Evolutionary conservation across 1,140 invertebrate species (phyloP), one percentile per base, ranked within the genome.

Genomic region (Radopholus similis): DNA sequence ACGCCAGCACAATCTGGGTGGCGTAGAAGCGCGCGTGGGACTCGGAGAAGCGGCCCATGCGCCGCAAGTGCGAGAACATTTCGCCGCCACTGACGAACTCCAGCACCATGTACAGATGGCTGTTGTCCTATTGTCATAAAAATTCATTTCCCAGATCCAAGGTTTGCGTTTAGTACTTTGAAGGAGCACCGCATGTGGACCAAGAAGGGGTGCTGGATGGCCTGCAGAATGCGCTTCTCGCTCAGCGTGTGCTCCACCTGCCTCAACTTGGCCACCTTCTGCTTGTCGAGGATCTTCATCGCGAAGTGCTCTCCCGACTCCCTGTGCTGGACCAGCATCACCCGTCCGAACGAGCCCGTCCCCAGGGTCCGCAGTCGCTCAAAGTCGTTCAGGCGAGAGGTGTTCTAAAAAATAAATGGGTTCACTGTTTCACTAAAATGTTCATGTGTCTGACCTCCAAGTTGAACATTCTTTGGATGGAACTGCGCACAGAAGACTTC

Each of bases 261-360:
- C 85, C 97, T 97, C 81, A 97, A 87, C 86, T 96, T 96, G 28
- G 96, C 93, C 28, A 95, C 86, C 88, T 97, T 97, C 84, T 97
- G 94, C 87, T 98, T 97, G 84, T 97, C 93, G 79, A 98, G 88
- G 83, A 97, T 97, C 87, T 97, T 97, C 95, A 97, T 97, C 71
- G 94, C 94, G 86, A 93, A 97, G 85, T 91, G 96, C 83, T 95
- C 90, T 87, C 94, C 93, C 77, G 89, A 91, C 30, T 90, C 89
- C 87, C 97, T 98, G 85, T 97, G 92, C 86, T 97, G 93, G 2
- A 98, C 96, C 81, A 99, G 92, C 95, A 98, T 98, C 0, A 99
- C 96, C 63, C 96, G 88, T n/a, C 96, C 95, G 85, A 99, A 99
- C 1, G 94, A 97, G 18, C 96, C 96, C 5, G 95, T 99, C 28